A percentile compares a stretch with the other conserved stretches of the same genome.
Evolutionary conservation across 2,888 invertebrate genomes (phyloP).

Genomic region (Torymus aiolomorphi): DNA sequence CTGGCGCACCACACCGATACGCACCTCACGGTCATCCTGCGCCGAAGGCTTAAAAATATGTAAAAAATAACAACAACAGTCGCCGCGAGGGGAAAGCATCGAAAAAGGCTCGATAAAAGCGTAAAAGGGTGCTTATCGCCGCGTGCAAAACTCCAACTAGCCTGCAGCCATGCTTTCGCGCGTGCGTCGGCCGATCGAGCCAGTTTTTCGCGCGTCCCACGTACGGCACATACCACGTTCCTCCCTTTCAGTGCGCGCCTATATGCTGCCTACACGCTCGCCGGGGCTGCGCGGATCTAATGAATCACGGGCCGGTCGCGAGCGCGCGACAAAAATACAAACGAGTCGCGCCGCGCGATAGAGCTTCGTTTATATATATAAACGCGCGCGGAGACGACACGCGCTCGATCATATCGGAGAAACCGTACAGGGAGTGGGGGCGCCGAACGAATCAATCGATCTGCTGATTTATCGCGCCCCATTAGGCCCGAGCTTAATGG

Average conservation of each 20-base stretch:
- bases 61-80: too few relatives aligned
- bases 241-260: not conserved
- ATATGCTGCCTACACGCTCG: not conserved
- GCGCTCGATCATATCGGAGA: not conserved
- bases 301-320: slow-evolving; percentile 27
- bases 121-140: slow-evolving; percentile 11
- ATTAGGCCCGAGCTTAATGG: slow-evolving; percentile 32
- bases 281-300: slow-evolving; percentile 12
- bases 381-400: too few relatives aligned
- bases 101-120: too few relatives aligned
- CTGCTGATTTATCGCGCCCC: slow-evolving; percentile 37
- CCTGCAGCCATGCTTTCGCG: not conserved
- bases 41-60: too few relatives aligned
- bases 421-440: too few relatives aligned
- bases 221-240: not conserved
- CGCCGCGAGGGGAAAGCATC: too few relatives aligned
- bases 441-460: slow-evolving; percentile 44
- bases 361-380: too few relatives aligned
- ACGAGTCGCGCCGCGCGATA: slow-evolving; percentile 9
- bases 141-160: not conserved
- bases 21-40: too few relatives aligned
- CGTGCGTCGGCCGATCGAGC: not conserved
- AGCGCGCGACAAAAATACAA: slow-evolving; percentile 31
- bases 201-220: slow-evolving; percentile 25
- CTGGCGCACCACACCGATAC: too few relatives aligned